Conservation (phyloP, 2,113 vertebrate genomes). For the Rattus rattus region DNA sequence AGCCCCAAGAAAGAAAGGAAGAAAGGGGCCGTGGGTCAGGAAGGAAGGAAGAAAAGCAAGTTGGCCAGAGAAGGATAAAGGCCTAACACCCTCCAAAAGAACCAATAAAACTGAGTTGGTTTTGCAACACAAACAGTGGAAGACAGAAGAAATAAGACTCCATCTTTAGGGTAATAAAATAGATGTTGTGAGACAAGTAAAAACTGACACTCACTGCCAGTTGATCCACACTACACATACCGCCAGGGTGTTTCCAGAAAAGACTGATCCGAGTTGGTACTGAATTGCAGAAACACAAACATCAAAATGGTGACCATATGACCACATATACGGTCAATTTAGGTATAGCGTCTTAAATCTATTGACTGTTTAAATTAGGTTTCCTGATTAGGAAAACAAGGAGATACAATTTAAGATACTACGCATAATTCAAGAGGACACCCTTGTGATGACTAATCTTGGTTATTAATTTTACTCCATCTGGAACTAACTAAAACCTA, state of each 20-base stretch:
- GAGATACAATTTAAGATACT: too few species aligned
- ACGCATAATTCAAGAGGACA: too few species aligned
- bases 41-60: not conserved
- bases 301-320: not conserved
- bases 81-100: not conserved
- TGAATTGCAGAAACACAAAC: not conserved
- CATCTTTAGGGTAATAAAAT: not conserved
- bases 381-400: not conserved
- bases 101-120: not conserved
- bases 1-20: not conserved
- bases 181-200: not conserved
- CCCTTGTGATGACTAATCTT: too few species aligned
- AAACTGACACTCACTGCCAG: not conserved
- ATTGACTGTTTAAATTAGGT: conserved; percentile 21
- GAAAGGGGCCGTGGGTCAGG: too few species aligned
- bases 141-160: not conserved
- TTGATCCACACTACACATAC: not conserved
- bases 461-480: too few species aligned
- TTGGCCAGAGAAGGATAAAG: not conserved
- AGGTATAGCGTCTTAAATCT: not conserved
- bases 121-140: not conserved
- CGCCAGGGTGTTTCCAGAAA: not conserved
- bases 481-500: too few species aligned
- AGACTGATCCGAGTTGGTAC: not conserved
- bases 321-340: not conserved